Evolutionary conservation across 2,888 invertebrate species (phyloP).

Genomic region (Leucozona laternaria): DNA sequence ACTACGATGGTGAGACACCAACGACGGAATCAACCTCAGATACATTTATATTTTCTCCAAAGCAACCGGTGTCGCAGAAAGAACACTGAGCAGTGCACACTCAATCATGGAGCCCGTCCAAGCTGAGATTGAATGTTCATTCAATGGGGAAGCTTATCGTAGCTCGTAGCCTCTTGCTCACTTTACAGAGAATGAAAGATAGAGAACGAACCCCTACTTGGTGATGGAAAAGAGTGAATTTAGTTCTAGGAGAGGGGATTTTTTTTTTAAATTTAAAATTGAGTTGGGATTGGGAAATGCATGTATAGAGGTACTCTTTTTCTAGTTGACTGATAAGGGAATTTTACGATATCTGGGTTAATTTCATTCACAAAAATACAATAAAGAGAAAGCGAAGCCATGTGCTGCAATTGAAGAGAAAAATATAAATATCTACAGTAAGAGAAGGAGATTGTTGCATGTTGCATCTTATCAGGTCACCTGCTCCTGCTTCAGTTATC

Average conservation of each 20-base stretch:
- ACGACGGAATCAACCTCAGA: constrained; percentile 34
- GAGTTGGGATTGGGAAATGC: constrained; percentile 58
- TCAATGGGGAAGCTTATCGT: constrained; percentile 28
- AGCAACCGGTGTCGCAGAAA: neutral
- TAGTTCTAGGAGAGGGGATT: constrained; percentile 25
- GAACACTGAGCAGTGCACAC: constrained; percentile 41
- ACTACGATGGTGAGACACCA: neutral
- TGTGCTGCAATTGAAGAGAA: constrained; percentile 49
- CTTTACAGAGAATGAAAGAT: constrained; percentile 40
- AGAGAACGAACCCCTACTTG: constrained; percentile 46
- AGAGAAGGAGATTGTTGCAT: constrained; percentile 18
- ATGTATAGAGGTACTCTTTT: constrained; percentile 34
- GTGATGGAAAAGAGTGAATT: neutral
- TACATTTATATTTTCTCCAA: constrained; percentile 43
- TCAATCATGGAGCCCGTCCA: constrained; percentile 64
- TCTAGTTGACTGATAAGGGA: constrained; percentile 36
- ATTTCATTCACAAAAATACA: constrained; percentile 69
- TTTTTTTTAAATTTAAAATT: constrained; percentile 39
- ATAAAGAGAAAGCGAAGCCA: constrained; percentile 38
- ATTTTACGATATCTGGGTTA: constrained; percentile 46
- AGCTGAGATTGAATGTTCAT: constrained; percentile 64
- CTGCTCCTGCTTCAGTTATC: constrained; percentile 19
- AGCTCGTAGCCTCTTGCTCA: constrained; percentile 26
- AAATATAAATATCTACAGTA: neutral
- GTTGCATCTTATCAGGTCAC: constrained; percentile 44